Evolutionary conservation across 2,888 invertebrate species (phyloP), one percentile per base, ranked within the genome.

Genomic region (Drosophila kambysellisi): DNA sequence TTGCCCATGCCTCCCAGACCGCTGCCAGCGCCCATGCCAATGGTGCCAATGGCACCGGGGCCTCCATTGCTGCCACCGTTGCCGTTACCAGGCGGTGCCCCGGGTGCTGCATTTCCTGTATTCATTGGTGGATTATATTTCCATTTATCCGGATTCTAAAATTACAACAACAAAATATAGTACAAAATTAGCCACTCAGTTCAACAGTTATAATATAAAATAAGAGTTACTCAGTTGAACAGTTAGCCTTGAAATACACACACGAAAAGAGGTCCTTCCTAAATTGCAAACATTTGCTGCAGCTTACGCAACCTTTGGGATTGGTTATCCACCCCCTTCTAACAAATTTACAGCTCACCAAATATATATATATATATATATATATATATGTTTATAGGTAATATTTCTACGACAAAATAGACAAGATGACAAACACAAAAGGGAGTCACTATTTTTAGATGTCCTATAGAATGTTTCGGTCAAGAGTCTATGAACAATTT

Each of bases 91-190:
- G 95, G 93, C 57, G 90, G 91, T 54, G 85, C 91, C 53, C 94
- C 94, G 92, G 95, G 94, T 83, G 92, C 90, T 15, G 91, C 89
- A 76, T 91, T 92, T 32, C 79, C 82, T 20, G 95, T 92, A 88
- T 92, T 92, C 92, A 92, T 92, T 39, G 92, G 92, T 90, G 95
- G 94, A 92, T 96, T 95, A 93, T 96, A 96, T 93, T 97, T 97
- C 97, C 97, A 97, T 94, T 97, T 97, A 94, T 97, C 97, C 93
- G 96, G 96, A 93, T 95, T 96, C 96, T 97, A 94, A 69, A 95
- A 46, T 15, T 8, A 25, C 25, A 25, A 25, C 4, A 46, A 95
- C 7, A 25, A 32, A 15, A n/a, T 32, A 33, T 39, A 29, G 20
- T 25, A 4, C 7, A 46, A 25, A 25, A 46, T 46, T 46, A 25